Base-by-base conservation (phyloP, 2,113 vertebrate genomes). In the Semicossyphus pulcher region DNA sequence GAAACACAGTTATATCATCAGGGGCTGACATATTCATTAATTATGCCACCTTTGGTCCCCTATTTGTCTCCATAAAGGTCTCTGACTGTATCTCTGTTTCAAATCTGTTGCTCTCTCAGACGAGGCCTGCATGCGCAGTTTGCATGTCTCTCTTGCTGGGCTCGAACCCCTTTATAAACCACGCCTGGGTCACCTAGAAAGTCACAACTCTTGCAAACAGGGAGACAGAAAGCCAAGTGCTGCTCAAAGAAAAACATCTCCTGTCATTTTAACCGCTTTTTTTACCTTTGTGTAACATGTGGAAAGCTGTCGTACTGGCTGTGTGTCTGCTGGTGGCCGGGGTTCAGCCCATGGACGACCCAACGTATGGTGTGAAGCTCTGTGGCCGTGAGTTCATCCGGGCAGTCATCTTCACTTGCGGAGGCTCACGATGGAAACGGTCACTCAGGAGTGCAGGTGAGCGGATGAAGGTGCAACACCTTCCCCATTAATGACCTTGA, bases 361-460 rank as follows among this genome's bases (percentile, higher is more conserved):
- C 91, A 4, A 39, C 92, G 0, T 94, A 94, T 0, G 93, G 94
- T 0, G 93, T 96, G 62, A 96, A 96, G 80, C 91, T 96, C 1
- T 97, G 96, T 0, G 95, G 95, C 15, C 89, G 95, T 0, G 95
- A 96, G 67, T 96, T 97, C 87, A 95, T 97, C 85, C 93, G 95
- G 0, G 95, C 95, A 0, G 94, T 96, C 81, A 95, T 97, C 86
- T 96, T 95, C 65, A 96, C 94, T 61, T 97, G 96, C 0, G 96
- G 95, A 36, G 93, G 95, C 7, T 96, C 95, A 7, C 90, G 95
- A 4, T 97, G 96, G 96, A 95, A 76, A 66, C 88, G 95, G 10
- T 89, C 90, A 10, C 84, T 90, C 37, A 76, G 42, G 44, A 86
- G 76, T 62, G 18, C 88, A 90, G 92, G 95, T 94, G 69, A 89